These are phyloP conservation scores for Podarcis lilfordi DNA, from an alignment of 2,797 vertebrate species.

Conservation along the genomic window DNA sequence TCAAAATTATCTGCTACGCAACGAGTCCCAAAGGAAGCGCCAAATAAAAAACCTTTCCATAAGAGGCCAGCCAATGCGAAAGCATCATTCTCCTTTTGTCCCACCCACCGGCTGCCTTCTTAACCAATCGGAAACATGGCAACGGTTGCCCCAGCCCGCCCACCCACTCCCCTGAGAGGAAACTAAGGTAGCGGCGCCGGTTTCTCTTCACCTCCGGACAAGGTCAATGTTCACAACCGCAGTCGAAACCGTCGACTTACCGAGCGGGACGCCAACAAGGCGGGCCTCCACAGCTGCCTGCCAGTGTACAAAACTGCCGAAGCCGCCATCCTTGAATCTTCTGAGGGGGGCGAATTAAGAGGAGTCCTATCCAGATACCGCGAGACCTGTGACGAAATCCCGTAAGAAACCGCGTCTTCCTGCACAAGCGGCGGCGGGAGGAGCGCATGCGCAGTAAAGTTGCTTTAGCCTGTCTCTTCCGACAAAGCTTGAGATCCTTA, in stretches of 20 bases:
- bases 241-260: constrained; percentile 7
- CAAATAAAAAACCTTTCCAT: neutral
- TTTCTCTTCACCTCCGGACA: neutral
- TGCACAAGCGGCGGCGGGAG: too few relatives aligned
- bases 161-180: too few relatives aligned
- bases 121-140: neutral
- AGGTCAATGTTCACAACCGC: too few relatives aligned
- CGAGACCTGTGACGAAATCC: neutral
- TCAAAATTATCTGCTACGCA: neutral
- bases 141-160: fast-evolving
- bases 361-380: fast-evolving
- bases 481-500: too few relatives aligned
- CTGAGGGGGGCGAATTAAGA: too few relatives aligned
- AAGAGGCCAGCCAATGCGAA: neutral
- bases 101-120: neutral
- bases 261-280: constrained; percentile 8
- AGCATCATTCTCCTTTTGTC: neutral
- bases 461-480: neutral
- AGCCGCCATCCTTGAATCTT: constrained; percentile 49
- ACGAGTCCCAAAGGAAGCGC: neutral
- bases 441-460: neutral
- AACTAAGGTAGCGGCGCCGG: fast-evolving
- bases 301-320: neutral
- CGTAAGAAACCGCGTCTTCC: neutral
- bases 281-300: neutral